Conservation (phyloP, 2,888 invertebrate genomes). For the Ametastegia equiseti region DNA sequence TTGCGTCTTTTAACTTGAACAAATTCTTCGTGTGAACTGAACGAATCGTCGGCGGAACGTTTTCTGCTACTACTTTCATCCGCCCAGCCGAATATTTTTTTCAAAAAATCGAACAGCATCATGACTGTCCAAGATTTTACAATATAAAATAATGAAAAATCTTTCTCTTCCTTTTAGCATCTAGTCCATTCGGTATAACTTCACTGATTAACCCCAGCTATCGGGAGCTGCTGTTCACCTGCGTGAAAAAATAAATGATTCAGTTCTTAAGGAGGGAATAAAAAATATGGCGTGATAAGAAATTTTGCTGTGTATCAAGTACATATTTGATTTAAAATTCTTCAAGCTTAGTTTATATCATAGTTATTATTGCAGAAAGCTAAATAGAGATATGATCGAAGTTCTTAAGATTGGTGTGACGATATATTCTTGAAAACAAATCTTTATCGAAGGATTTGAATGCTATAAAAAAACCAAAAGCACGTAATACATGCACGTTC, state of each 20-base stretch:
- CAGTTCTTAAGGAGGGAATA: neutral
- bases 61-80: constrained; percentile 66
- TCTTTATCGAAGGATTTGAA: too few relatives aligned
- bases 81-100: constrained; percentile 63
- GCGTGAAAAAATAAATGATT: neutral
- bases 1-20: constrained; percentile 61
- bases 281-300: neutral
- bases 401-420: too few relatives aligned
- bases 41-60: constrained; percentile 59
- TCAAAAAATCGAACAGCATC: constrained; percentile 64
- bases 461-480: too few relatives aligned
- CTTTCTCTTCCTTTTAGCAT: neutral
- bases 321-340: too few relatives aligned
- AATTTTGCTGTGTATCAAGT: neutral
- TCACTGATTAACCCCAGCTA: neutral
- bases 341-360: neutral
- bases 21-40: constrained; percentile 54
- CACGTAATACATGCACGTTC: too few relatives aligned
- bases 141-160: constrained; percentile 31
- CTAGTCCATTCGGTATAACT: constrained; percentile 56
- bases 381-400: too few relatives aligned
- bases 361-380: neutral
- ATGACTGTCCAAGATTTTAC: constrained; percentile 18
- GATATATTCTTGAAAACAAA: too few relatives aligned
- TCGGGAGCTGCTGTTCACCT: neutral